Evolutionary conservation across 2,888 invertebrate genomes (phyloP), one percentile per base, ranked within the genome.

Genomic region (Perizoma flavofasciatum): DNA sequence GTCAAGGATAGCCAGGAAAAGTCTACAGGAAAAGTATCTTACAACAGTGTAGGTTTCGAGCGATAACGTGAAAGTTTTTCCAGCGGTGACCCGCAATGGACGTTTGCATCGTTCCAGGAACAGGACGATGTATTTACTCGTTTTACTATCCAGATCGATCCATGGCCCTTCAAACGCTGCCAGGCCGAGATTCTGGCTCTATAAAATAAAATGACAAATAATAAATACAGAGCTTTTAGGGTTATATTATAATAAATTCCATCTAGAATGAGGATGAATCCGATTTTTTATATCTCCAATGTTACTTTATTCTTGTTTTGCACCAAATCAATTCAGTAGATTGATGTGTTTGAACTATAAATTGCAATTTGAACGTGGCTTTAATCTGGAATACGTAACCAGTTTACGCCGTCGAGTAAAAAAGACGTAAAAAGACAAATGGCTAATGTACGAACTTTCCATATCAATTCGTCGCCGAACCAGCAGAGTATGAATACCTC

Each of bases 101-200:
- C 84, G 86, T 65, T 93, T 92, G 68, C 92, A 91, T 67, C 93
- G 82, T 61, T 90, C 89, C 68, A 92, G 77, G 57, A 93, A 91
- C 32, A 93, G 77, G 32, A 93, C 78, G 11, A 93, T 71, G 47
- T 82, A 79, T 70, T 82, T 85, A 48, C 83, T 82, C 11, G 84
- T 83, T 45, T 82, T 79, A 10, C 78, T 73, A 52, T 89, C 80
- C 61, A 81, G 77, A 5, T 84, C 74, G 46, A 86, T 69, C 93
- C 93, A 93, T 0, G 92, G 82, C 0, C 92, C 86, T 61, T 92
- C 86, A 61, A 89, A 93, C n/a, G 92, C 93, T 4, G 93, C 93
- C 51, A 89, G 82, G 3, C 82, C 79, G 2, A 94, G 81, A 54
- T 85, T 85, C 43, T 75, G 73, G 59, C 93, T 93, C 94, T 94